Evolutionary conservation across 2,888 invertebrate genomes (phyloP).

Genomic region (Lithophane socia): DNA sequence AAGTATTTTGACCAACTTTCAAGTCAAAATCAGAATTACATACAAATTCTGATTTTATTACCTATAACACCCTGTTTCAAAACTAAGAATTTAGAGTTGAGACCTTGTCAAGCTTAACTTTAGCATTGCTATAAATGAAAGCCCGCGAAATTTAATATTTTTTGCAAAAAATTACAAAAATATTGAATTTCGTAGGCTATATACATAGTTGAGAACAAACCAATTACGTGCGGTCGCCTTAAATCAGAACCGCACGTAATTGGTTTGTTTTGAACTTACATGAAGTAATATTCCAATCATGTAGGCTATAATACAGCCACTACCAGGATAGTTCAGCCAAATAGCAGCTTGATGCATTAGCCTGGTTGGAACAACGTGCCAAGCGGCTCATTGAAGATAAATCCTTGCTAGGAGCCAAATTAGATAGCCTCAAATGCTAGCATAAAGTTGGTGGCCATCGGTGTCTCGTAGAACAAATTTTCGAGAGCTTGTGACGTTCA

Average conservation of each 20-base stretch:
- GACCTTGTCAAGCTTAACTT: not conserved
- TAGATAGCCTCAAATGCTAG: constrained; percentile 48
- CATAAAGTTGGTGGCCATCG: constrained; percentile 25
- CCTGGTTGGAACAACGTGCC: constrained; percentile 38
- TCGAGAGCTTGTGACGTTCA: constrained; percentile 1
- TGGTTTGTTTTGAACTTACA: not conserved
- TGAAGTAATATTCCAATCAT: constrained; percentile 21
- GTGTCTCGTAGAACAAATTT: constrained; percentile 12
- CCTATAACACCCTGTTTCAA: not conserved
- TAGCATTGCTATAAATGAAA: not conserved
- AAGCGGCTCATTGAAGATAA: constrained; percentile 58
- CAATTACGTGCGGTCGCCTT: too few species aligned
- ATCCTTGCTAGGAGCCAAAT: constrained; percentile 54
- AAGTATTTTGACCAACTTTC: constrained; percentile 1
- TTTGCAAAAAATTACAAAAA: not conserved
- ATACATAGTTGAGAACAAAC: not conserved
- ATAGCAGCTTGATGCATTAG: constrained; percentile 47
- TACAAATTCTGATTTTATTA: not conserved
- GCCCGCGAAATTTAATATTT: too few species aligned
- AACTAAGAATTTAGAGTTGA: not conserved
- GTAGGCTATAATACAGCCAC: constrained; percentile 1
- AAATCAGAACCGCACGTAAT: not conserved
- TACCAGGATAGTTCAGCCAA: constrained; percentile 34
- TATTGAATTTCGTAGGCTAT: not conserved
- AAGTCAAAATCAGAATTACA: not conserved